A percentile compares a stretch with the other conserved stretches of the same genome.
Evolutionary conservation across 30 jellyfish, hydroid and myxozoan species (phyloP).

Genomic region (Euphysa ruthae): DNA sequence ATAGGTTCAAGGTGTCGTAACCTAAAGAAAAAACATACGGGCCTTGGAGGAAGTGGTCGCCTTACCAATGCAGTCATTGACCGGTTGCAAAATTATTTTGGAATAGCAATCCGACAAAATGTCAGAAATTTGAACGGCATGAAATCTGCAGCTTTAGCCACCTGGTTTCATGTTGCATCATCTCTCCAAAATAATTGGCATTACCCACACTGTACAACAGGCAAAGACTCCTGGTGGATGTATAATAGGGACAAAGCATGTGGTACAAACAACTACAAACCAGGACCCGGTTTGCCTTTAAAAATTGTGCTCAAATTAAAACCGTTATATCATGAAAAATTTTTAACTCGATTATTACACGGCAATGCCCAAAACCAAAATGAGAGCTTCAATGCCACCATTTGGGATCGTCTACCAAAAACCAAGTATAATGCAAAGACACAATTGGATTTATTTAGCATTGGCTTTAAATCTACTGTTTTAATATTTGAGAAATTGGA

Average conservation of each 20-base stretch:
- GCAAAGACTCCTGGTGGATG: constrained; percentile 31
- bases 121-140: constrained; percentile 12
- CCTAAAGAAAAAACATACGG: constrained; percentile 11
- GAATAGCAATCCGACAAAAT: constrained; percentile 41
- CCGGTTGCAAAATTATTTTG: too few relatives aligned
- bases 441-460: too few relatives aligned
- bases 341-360: too few relatives aligned
- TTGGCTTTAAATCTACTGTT: too few relatives aligned
- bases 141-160: constrained; percentile 14
- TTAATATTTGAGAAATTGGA: too few relatives aligned
- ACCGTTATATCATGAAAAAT: constrained; percentile 33
- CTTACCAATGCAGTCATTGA: too few relatives aligned
- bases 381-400: too few relatives aligned
- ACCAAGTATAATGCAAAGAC: too few relatives aligned
- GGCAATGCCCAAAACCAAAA: too few relatives aligned
- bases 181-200: constrained; percentile 14
- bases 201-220: constrained; percentile 31
- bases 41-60: constrained; percentile 45
- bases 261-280: constrained; percentile 21
- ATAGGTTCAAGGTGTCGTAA: constrained; percentile 25
- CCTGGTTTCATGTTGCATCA: constrained; percentile 47
- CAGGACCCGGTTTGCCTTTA: constrained; percentile 20
- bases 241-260: constrained; percentile 22
- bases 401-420: too few relatives aligned
- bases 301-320: constrained; percentile 3